Evolutionary conservation across 2,113 vertebrate species (phyloP).

Genomic region (Mionectes macconnelli): DNA sequence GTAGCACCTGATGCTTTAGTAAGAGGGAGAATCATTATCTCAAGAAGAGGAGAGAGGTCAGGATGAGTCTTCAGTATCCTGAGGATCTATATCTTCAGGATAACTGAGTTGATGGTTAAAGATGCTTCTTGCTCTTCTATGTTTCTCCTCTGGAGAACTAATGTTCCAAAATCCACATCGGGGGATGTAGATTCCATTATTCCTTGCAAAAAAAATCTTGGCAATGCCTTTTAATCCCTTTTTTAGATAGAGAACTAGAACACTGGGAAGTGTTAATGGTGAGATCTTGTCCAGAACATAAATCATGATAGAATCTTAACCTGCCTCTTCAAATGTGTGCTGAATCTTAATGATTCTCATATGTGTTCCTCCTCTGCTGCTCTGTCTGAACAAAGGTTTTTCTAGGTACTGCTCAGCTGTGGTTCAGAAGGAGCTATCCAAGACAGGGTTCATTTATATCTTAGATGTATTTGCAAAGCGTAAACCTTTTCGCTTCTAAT

Average conservation of each 20-base stretch:
- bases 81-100: no score
- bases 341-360: neutral
- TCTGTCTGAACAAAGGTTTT: neutral
- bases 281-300: neutral
- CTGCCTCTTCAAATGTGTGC: neutral
- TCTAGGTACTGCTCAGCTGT: neutral
- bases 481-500: neutral
- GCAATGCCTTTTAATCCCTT: neutral
- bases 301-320: neutral
- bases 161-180: neutral
- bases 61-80: neutral
- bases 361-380: neutral
- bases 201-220: neutral
- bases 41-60: neutral
- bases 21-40: neutral
- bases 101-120: neutral
- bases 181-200: neutral
- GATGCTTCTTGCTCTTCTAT: neutral
- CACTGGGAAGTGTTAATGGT: neutral
- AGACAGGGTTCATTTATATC: neutral
- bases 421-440: neutral
- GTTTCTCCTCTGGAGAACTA: neutral
- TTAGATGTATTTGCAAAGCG: neutral
- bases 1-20: neutral
- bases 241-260: neutral